Conservation (phyloP, 2,888 invertebrate species). For the Eucriotettix oculatus region DNA sequence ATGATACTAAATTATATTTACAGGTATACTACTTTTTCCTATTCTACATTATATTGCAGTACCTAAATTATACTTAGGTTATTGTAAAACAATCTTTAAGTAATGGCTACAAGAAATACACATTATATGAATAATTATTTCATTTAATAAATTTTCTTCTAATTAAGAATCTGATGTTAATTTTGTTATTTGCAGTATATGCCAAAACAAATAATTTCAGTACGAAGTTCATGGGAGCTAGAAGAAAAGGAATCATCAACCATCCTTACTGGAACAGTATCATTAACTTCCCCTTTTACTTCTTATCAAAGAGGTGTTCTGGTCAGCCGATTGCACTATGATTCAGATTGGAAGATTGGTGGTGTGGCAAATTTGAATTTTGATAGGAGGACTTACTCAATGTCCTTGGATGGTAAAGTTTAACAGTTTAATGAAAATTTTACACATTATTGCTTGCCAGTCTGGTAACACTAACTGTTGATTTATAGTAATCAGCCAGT, state of each 20-base stretch:
- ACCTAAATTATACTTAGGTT: too few species aligned
- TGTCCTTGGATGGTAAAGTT: constrained; percentile 38
- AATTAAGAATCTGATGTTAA: too few species aligned
- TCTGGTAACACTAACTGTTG: too few species aligned
- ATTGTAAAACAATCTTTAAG: too few species aligned
- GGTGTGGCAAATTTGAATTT: constrained; percentile 54
- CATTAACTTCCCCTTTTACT: constrained; percentile 45
- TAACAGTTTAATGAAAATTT: too few species aligned
- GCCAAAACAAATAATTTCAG: constrained; percentile 46
- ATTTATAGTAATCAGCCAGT: too few species aligned
- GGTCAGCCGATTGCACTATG: constrained; percentile 45
- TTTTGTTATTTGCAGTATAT: constrained; percentile 34
- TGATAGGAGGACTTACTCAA: constrained; percentile 50
- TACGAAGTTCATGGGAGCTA: constrained; percentile 54
- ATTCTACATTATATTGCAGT: too few species aligned
- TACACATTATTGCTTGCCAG: too few species aligned
- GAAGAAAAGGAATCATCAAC: constrained; percentile 29
- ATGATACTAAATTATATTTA: constrained; percentile 33
- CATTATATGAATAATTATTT: too few species aligned
- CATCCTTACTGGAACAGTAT: constrained; percentile 49
- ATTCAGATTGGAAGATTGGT: constrained; percentile 43
- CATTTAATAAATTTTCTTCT: constrained; percentile 10
- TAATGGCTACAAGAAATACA: too few species aligned
- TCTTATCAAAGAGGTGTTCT: constrained; percentile 52
- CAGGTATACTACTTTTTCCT: constrained; percentile 23